Base-by-base conservation (phyloP, 2,113 vertebrate species). In the Heterochromis multidens region DNA sequence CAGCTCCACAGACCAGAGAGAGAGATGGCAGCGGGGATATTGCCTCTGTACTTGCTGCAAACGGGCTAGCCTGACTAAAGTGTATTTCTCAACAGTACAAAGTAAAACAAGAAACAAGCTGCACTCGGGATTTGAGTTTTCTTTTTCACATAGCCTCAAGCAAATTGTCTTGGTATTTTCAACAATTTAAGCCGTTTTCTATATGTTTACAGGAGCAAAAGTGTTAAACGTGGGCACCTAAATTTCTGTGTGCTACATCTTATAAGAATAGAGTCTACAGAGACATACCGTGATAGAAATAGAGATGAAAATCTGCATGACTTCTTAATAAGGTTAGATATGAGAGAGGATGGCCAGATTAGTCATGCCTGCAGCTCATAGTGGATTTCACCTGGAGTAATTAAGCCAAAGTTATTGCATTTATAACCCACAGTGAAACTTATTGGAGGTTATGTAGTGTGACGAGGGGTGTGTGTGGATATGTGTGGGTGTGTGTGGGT, bases 381-480 rank as follows among this genome's bases (percentile, higher is more conserved):
- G 87, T 83, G 83, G 79, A 87, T 82, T 84, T 89, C 21, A 83
- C 85, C 83, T 79, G 40, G 52, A 90, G 67, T 76, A 83, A 89
- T 83, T 80, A 84, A 89, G 52, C 25, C n/a, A 77, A 43, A 84
- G 83, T 82, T 87, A 85, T 89, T 77, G 76, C 58, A 57, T 79
- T 83, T 83, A 61, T 40, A 82, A 61, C 35, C 19, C 59, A 60
- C 49, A 76, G 56, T 77, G 59, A 84, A 61, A 79, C 81, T 86
- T 33, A 87, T 77, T 91, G 85, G 60, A 74, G 56, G 84, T 88
- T 87, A 81, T 86, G 76, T 77, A 76, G 81, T 77, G 67, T 87
- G 77, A 79, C n/a, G 4, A 25, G 56, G 21, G 1, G 17, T 84
- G 63, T 83, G 37, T 76, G 17, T 82, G 72, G 79, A 37, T 80